Percentiles rank a stretch among this genome's conserved stretches.
Conservation (phyloP, 1,140 invertebrate genomes). For the Pseudomyrmex sp. region DNA sequence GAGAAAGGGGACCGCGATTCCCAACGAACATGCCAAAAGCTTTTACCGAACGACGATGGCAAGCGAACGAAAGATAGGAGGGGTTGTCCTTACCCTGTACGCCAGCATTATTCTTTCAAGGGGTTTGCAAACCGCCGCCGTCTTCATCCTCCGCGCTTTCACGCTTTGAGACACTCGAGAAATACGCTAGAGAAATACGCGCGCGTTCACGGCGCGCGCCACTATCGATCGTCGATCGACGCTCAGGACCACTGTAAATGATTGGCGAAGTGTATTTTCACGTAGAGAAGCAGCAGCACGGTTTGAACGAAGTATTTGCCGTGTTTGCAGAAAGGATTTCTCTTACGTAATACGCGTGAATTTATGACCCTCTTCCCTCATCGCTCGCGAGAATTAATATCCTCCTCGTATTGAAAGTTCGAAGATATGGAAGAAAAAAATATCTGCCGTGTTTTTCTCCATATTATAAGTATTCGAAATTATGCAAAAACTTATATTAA, state of each 20-base stretch:
- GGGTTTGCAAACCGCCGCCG: constrained; percentile 55
- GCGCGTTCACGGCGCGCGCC: constrained; percentile 25
- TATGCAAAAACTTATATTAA: no score
- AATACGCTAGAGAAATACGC: constrained; percentile 55
- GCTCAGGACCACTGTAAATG: constrained; percentile 18
- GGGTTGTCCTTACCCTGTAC: constrained; percentile 50
- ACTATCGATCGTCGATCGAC: constrained; percentile 27
- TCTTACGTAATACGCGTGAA: not conserved
- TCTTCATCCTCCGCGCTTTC: constrained; percentile 58
- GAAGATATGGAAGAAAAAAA: not conserved
- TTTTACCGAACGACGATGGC: constrained; percentile 64
- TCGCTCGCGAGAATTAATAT: constrained; percentile 3
- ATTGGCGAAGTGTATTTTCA: not conserved
- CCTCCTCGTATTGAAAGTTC: not conserved
- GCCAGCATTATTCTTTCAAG: constrained; percentile 71
- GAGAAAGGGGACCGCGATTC: constrained; percentile 45
- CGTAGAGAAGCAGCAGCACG: not conserved
- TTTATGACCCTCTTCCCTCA: constrained; percentile 25
- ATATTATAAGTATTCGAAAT: no score
- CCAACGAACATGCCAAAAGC: constrained; percentile 58
- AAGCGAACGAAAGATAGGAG: constrained; percentile 23
- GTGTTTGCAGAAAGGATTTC: constrained; percentile 23
- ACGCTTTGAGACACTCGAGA: constrained; percentile 50
- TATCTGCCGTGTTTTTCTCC: not conserved
- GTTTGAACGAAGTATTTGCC: not conserved